Percentiles rank a stretch among this genome's conserved stretches.
Conservation (phyloP, 2,888 invertebrate genomes). For the Cetonia aurata region DNA sequence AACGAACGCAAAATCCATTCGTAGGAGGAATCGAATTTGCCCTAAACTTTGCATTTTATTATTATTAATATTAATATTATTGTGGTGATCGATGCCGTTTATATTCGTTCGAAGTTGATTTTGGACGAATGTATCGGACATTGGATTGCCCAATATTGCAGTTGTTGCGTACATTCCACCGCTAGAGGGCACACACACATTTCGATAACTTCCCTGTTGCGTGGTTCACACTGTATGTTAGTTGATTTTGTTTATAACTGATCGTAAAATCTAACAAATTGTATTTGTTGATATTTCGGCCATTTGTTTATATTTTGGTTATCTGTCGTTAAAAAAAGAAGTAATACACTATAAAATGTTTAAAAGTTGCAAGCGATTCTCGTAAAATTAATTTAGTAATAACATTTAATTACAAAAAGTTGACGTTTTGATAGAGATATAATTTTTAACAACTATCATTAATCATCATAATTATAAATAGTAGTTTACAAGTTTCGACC, state of each 20-base stretch:
- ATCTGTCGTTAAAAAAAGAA: too few species aligned
- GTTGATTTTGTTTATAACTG: conserved; percentile 35
- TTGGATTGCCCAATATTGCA: not conserved
- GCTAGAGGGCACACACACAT: conserved; percentile 1
- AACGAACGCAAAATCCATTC: not conserved
- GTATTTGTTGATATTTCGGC: too few species aligned
- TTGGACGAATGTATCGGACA: not conserved
- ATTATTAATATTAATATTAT: not conserved
- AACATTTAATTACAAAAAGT: too few species aligned
- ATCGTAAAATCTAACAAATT: too few species aligned
- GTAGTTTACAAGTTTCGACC: too few species aligned
- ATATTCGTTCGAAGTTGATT: not conserved
- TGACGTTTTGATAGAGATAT: too few species aligned
- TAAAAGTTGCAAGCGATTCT: too few species aligned
- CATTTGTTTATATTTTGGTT: too few species aligned
- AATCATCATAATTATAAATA: too few species aligned
- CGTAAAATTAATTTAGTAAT: too few species aligned
- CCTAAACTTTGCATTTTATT: conserved; percentile 8
- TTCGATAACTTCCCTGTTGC: conserved; percentile 16
- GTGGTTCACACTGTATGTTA: conserved; percentile 3
- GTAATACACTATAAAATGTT: too few species aligned
- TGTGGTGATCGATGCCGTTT: not conserved
- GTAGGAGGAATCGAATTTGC: conserved; percentile 16
- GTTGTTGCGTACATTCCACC: conserved; percentile 30
- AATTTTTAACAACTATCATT: too few species aligned